These are phyloP conservation scores for Pseudolaguvia tuberculata DNA, from an alignment of 2,113 vertebrate genomes.

Conservation along the genomic window DNA sequence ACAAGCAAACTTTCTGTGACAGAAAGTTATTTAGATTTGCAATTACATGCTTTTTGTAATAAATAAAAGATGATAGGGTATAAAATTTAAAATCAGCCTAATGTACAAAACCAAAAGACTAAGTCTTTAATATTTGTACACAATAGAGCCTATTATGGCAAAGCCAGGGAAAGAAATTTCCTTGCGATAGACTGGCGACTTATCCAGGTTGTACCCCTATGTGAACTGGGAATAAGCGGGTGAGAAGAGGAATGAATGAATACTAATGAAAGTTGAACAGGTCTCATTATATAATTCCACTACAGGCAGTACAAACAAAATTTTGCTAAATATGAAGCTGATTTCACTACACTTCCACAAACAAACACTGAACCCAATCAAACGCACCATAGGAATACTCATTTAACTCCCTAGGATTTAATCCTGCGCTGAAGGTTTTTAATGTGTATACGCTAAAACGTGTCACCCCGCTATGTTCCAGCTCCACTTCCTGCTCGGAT, in stretches of 20 bases:
- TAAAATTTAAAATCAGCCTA: neutral
- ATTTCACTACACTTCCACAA: constrained; percentile 17
- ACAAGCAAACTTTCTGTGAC: constrained; percentile 31
- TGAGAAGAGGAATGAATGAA: no score
- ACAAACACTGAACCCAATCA: constrained; percentile 17
- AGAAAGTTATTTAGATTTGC: neutral
- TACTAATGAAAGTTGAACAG: neutral
- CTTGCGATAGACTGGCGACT: no score
- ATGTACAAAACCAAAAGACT: neutral
- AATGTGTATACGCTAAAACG: constrained; percentile 29
- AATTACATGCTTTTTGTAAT: neutral
- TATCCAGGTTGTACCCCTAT: no score
- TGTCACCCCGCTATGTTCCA: constrained; percentile 15
- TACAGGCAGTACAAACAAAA: neutral
- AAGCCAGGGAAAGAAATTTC: no score
- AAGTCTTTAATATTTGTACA: no score
- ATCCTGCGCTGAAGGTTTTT: constrained; percentile 23
- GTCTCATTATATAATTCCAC: neutral
- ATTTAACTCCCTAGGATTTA: constrained; percentile 34
- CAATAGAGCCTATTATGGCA: no score
- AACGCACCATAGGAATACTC: constrained; percentile 18
- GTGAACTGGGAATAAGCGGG: no score
- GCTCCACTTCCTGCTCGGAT: constrained; percentile 22
- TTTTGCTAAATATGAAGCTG: neutral
- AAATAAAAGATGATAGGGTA: neutral